phyloP scores from a whole-genome alignment of 2,888 invertebrate species.

The Lasioglossum vierecki region DNA sequence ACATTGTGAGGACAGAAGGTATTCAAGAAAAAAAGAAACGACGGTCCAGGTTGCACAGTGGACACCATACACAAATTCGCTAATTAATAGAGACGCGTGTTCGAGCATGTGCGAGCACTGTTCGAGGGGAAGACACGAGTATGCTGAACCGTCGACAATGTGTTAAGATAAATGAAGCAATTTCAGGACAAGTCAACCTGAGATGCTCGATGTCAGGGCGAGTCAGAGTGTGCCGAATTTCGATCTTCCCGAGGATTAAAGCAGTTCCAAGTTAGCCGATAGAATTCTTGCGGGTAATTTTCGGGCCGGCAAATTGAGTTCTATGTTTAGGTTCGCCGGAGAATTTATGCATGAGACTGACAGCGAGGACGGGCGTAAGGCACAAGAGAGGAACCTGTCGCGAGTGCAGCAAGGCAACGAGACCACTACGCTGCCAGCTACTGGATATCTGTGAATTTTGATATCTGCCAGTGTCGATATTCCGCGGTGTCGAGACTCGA shows the following conservation, averaged over 20 bases:
- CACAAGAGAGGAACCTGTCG: background rate
- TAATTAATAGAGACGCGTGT: background rate
- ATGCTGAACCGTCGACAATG: slow-evolving; percentile 1
- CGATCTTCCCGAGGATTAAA: background rate
- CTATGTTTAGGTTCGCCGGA: slow-evolving; percentile 36
- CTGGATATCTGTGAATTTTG: background rate
- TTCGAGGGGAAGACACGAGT: background rate
- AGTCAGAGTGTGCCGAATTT: background rate
- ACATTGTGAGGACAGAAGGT: background rate
- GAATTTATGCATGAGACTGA: slow-evolving; percentile 10
- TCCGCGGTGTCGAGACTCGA: background rate
- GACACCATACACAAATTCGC: background rate
- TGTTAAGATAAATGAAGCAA: slow-evolving; percentile 12
- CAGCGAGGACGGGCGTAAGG: background rate
- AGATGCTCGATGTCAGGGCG: background rate
- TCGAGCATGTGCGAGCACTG: background rate
- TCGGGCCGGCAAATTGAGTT: slow-evolving; percentile 38
- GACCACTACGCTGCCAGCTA: background rate
- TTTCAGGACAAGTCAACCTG: background rate
- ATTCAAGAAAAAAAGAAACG: background rate
- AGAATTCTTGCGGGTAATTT: slow-evolving; percentile 26
- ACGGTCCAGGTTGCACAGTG: too few species aligned
- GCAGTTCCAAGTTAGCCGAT: background rate
- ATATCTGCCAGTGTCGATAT: background rate
- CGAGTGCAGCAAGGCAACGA: background rate